Base-by-base conservation (phyloP, 2,797 vertebrate species). In the Micrastur ruficollis region DNA sequence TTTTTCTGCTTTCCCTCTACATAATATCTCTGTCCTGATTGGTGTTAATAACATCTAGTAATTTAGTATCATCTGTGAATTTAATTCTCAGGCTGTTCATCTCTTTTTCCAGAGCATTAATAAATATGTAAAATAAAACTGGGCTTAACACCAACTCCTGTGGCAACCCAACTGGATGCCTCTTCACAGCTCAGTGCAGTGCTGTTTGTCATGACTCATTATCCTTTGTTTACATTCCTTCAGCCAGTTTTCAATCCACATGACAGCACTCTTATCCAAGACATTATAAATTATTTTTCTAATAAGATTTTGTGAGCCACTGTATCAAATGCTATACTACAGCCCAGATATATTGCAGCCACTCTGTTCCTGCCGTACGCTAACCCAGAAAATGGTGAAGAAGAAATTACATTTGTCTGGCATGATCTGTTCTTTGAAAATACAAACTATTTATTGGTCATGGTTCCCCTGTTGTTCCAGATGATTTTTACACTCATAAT, bases 201-300 rank as follows among this genome's bases (percentile, higher is more conserved):
- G 50, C 84, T 85, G 78, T 91, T 94, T 96, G 84, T 81, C 84
- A 75, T 72, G 81, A 95, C 67, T 94, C 90, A 78, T 59, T 92
- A 86, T 91, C 74, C 56, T 91, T 83, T 92, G 71, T 78, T 95
- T 89, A 52, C 75, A 59, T 83, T 88, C 68, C 65, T 93, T 76
- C 62, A 88, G 81, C 75, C 22, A 12, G 71, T 75, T 86, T 94
- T 70, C 84, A 82, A 81, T 86, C 79, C 81, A 66, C 90, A 78
- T 52, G 78, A 62, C 81, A 87, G 73, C 59, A 79, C 40, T 82
- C 46, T 80, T 55, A 47, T 50, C 63, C 74, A 95, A 92, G 78
- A 65, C 50, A 71, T 89, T 92, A 70, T 47, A 72, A 95, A 79
- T 78, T 86, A 91, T 90, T 96, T 95, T 95, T 91, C 72, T 92